Evolutionary conservation across 1,140 invertebrate genomes (phyloP).

Genomic region (Nasonia vitripennis): DNA sequence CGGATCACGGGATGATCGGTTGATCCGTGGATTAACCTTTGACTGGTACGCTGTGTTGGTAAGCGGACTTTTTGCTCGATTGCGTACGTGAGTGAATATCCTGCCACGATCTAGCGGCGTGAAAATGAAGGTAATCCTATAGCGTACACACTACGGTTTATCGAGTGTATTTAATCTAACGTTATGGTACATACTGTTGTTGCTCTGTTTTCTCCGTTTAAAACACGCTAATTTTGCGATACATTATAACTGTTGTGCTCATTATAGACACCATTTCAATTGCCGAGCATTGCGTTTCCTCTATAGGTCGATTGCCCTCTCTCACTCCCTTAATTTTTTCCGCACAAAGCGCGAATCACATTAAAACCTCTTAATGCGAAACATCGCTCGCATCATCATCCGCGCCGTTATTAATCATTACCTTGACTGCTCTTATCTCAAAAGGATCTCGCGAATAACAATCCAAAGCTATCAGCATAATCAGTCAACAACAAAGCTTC

Average conservation of each 20-base stretch:
- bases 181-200: no score
- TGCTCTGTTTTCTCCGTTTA: neutral
- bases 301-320: neutral
- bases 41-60: neutral
- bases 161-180: no score
- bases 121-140: no score
- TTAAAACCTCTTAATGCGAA: conserved; percentile 17
- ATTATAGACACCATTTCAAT: neutral
- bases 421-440: conserved; percentile 22
- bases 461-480: conserved; percentile 37
- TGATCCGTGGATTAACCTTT: conserved; percentile 23
- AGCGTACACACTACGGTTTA: no score
- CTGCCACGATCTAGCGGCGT: no score
- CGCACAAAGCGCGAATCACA: conserved; percentile 28
- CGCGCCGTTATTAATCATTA: conserved; percentile 42
- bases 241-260: neutral
- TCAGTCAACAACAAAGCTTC: conserved; percentile 3
- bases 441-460: neutral
- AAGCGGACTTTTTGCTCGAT: no score
- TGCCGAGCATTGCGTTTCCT: neutral
- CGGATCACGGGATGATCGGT: conserved; percentile 3
- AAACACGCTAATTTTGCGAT: neutral
- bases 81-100: no score
- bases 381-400: conserved; percentile 15
- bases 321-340: neutral